These are phyloP conservation scores for Ammodytes marinus DNA, from an alignment of 2,113 vertebrate species.

Conservation along the genomic window DNA sequence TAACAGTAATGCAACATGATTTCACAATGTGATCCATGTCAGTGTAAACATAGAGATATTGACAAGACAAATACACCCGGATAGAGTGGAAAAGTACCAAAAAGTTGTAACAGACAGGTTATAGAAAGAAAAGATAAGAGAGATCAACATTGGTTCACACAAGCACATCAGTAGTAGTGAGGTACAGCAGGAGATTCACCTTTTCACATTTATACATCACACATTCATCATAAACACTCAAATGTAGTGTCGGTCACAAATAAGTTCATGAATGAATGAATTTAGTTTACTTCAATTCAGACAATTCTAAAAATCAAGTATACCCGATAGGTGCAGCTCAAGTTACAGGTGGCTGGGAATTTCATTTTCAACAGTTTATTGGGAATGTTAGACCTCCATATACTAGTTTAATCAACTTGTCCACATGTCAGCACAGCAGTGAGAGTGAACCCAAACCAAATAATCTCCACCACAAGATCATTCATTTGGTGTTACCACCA, in stretches of 20 bases:
- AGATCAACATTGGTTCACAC: constrained; percentile 6
- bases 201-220: neutral
- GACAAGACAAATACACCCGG: neutral
- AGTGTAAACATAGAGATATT: neutral
- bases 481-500: neutral
- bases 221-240: neutral
- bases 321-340: neutral
- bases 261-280: neutral
- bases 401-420: neutral
- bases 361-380: neutral
- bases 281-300: neutral
- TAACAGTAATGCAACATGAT: neutral
- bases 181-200: neutral
- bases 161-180: constrained; percentile 25
- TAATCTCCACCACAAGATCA: neutral
- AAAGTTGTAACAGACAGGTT: neutral
- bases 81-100: neutral
- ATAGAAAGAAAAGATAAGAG: neutral
- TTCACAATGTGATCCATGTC: neutral
- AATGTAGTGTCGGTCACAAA: constrained; percentile 11
- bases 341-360: neutral
- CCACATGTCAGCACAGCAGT: neutral
- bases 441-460: neutral
- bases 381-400: neutral
- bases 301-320: neutral